Percentiles rank a stretch among this genome's conserved stretches.
These are phyloP conservation scores for Scaptodrosophila lebanonensis DNA, from an alignment of 1,140 invertebrate genomes.

Conservation along the genomic window DNA sequence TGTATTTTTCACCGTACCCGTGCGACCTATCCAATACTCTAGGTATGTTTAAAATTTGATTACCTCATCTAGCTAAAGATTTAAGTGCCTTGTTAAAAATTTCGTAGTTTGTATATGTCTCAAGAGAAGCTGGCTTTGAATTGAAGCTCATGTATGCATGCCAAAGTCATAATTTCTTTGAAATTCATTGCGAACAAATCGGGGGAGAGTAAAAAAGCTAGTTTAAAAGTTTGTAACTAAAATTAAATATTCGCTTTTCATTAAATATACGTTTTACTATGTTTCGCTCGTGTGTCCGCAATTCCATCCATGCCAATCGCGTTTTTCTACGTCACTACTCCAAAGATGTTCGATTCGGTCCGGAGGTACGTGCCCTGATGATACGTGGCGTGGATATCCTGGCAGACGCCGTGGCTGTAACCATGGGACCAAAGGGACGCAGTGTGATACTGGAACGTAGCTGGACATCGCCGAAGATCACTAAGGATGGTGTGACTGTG, in stretches of 20 bases:
- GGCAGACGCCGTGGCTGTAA: slow-evolving; percentile 99
- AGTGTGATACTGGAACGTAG: slow-evolving; percentile 99
- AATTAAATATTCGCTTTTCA: not conserved
- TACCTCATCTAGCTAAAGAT: no score
- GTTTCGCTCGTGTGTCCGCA: slow-evolving; percentile 40
- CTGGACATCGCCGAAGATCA: slow-evolving; percentile 99
- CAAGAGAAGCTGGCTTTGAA: no score
- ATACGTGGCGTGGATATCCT: slow-evolving; percentile 97
- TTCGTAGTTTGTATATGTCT: no score
- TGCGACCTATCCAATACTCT: no score
- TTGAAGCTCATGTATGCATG: no score
- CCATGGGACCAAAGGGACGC: slow-evolving; percentile 99
- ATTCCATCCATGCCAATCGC: slow-evolving; percentile 22
- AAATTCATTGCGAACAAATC: no score
- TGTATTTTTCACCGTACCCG: no score
- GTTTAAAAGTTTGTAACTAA: not conserved
- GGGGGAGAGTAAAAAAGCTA: no score
- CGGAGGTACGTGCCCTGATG: slow-evolving; percentile 97
- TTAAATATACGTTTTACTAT: no score
- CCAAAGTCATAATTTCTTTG: no score
- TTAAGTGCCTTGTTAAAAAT: no score
- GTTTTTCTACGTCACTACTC: slow-evolving; percentile 12
- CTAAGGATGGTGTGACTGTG: slow-evolving; percentile 99
- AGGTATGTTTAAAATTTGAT: no score
- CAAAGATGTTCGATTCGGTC: slow-evolving; percentile 95